These are phyloP conservation scores for Calliopum simillimum DNA, from an alignment of 2,888 invertebrate genomes.

Conservation along the genomic window DNA sequence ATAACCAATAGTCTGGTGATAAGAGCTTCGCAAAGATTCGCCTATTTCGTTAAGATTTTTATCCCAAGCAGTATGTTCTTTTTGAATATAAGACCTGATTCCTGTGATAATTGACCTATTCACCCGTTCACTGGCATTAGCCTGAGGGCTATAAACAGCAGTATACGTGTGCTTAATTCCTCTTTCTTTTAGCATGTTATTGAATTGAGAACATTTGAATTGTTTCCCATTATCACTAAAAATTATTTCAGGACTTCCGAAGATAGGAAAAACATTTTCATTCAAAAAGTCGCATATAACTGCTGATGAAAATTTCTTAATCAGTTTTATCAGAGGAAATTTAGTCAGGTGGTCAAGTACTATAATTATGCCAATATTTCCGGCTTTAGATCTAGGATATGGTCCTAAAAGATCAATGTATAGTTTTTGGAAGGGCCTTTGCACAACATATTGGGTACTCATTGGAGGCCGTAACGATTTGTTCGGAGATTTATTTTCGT, in stretches of 20 bases:
- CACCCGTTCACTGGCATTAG: no score
- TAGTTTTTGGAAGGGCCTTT: conserved; percentile 9
- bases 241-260: conserved; percentile 33
- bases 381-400: conserved; percentile 36
- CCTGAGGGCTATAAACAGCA: conserved; percentile 38
- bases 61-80: conserved; percentile 33
- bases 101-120: no score
- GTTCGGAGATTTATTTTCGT: conserved; percentile 31
- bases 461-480: conserved; percentile 22
- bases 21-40: conserved; percentile 31
- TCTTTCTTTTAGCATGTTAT: conserved; percentile 29
- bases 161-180: conserved; percentile 38
- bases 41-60: conserved; percentile 29
- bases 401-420: conserved; percentile 40
- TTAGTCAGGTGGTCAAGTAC: conserved; percentile 35
- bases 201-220: conserved; percentile 36
- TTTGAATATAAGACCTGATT: conserved; percentile 30
- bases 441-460: conserved; percentile 2
- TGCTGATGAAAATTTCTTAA: conserved; percentile 37
- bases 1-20: conserved; percentile 24
- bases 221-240: conserved; percentile 39
- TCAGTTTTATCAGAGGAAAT: conserved; percentile 33
- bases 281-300: conserved; percentile 31
- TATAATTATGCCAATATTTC: conserved; percentile 39
- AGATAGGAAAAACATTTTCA: conserved; percentile 36